Percentiles rank a stretch among this genome's conserved stretches.
These are phyloP conservation scores for Parnassius orleans DNA, from an alignment of 2,888 invertebrate genomes.

Conservation along the genomic window DNA sequence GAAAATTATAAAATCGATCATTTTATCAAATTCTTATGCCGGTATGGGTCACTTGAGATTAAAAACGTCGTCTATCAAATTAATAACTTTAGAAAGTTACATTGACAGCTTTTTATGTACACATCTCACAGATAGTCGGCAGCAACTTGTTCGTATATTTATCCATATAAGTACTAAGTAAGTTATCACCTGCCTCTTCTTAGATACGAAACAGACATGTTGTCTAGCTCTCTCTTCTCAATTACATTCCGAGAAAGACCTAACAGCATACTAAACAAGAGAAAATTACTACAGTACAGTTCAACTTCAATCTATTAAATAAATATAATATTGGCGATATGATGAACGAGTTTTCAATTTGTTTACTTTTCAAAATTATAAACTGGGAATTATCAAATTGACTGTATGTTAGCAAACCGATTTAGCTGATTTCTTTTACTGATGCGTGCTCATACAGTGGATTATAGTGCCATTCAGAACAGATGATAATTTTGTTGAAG, in stretches of 20 bases:
- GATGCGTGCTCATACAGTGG: too few relatives aligned
- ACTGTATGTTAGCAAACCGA: too few relatives aligned
- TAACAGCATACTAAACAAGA: slow-evolving; percentile 8
- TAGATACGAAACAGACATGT: slow-evolving; percentile 47
- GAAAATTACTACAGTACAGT: slow-evolving; percentile 25
- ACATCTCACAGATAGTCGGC: slow-evolving; percentile 38
- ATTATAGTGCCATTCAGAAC: too few relatives aligned
- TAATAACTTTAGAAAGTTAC: slow-evolving; percentile 64
- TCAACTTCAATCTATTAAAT: not conserved
- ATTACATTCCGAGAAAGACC: slow-evolving; percentile 47
- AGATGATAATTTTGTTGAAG: too few relatives aligned
- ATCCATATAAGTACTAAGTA: slow-evolving; percentile 38
- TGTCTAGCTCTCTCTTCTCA: slow-evolving; percentile 63
- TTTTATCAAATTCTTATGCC: slow-evolving; percentile 10
- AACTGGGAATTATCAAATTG: too few relatives aligned
- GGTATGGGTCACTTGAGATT: slow-evolving; percentile 11
- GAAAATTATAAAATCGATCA: not conserved
- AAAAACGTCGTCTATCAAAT: slow-evolving; percentile 39
- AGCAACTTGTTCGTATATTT: slow-evolving; percentile 44
- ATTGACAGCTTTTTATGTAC: slow-evolving; percentile 55
- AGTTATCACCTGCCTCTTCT: slow-evolving; percentile 62
- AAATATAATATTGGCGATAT: not conserved
- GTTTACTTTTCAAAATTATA: too few relatives aligned
- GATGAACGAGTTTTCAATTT: too few relatives aligned
- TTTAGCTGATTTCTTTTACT: too few relatives aligned